A percentile compares a stretch with the other conserved stretches of the same genome.
Evolutionary conservation across 2,113 vertebrate genomes (phyloP).

Genomic region (Edolisoma coerulescens): DNA sequence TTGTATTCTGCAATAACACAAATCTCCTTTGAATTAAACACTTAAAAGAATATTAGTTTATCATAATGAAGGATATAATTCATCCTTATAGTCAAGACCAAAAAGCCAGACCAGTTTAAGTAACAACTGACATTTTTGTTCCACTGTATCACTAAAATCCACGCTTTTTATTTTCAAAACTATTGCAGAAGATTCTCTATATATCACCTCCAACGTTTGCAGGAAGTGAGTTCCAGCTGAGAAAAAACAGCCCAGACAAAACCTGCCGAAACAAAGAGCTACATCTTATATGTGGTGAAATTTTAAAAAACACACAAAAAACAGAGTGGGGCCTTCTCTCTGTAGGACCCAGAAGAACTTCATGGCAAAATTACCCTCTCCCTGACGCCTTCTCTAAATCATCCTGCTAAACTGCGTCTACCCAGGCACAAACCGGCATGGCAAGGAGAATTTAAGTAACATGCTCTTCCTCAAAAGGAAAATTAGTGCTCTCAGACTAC

Average conservation of each 20-base stretch:
- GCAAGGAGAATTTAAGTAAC: not conserved
- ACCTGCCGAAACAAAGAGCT: not conserved
- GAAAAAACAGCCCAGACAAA: not conserved
- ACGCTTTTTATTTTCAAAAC: not conserved
- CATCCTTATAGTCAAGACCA: not conserved
- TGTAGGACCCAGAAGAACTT: not conserved
- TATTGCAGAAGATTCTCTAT: not conserved
- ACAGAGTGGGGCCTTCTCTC: not conserved
- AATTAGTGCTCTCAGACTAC: not conserved
- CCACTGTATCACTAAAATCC: not conserved
- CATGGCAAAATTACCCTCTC: not conserved
- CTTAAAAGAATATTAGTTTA: not conserved
- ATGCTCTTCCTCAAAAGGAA: not conserved
- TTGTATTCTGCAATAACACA: not conserved
- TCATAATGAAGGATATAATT: not conserved
- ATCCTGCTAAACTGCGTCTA: not conserved
- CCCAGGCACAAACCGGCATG: not conserved
- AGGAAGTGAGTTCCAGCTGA: not conserved
- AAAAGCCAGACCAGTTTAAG: not conserved
- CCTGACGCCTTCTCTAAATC: accelerated
- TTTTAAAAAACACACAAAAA: not conserved
- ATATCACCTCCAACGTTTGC: not conserved
- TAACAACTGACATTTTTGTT: not conserved
- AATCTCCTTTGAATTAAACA: not conserved
- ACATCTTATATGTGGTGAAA: not conserved